These are phyloP conservation scores for Yponomeuta evonymella DNA, from an alignment of 2,888 invertebrate genomes.

Conservation along the genomic window DNA sequence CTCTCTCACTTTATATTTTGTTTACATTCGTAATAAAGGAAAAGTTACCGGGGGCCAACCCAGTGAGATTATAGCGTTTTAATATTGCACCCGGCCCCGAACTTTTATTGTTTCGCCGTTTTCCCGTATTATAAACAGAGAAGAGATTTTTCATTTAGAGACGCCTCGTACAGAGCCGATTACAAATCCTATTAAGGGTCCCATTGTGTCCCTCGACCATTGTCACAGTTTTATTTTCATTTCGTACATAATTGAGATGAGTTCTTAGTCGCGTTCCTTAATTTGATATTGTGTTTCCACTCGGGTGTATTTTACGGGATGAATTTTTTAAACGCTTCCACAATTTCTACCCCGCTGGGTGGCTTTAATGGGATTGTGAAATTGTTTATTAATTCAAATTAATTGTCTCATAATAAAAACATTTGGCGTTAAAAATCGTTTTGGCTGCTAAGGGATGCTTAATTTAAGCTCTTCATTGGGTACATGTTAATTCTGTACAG, in stretches of 20 bases:
- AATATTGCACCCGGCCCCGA: constrained; percentile 55
- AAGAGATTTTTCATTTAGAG: constrained; percentile 62
- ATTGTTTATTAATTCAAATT: constrained; percentile 12
- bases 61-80: constrained; percentile 63
- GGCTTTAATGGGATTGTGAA: constrained; percentile 8
- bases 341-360: constrained; percentile 6
- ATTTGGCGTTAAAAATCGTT: neutral
- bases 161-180: constrained; percentile 49
- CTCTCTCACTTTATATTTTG: constrained; percentile 38
- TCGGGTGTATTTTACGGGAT: constrained; percentile 1
- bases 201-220: constrained; percentile 33
- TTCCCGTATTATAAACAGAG: constrained; percentile 56
- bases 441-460: neutral
- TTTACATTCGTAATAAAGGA: constrained; percentile 59
- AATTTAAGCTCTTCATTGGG: neutral
- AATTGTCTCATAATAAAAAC: constrained; percentile 8
- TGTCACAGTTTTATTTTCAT: constrained; percentile 54
- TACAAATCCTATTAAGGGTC: constrained; percentile 58
- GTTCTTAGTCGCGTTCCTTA: constrained; percentile 41
- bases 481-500: neutral
- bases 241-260: constrained; percentile 60
- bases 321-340: constrained; percentile 17
- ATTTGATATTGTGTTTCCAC: constrained; percentile 44
- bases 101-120: constrained; percentile 65
- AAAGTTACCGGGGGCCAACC: constrained; percentile 44